phyloP scores from a whole-genome alignment of 2,888 invertebrate genomes.

The Tenthredo amoena region DNA sequence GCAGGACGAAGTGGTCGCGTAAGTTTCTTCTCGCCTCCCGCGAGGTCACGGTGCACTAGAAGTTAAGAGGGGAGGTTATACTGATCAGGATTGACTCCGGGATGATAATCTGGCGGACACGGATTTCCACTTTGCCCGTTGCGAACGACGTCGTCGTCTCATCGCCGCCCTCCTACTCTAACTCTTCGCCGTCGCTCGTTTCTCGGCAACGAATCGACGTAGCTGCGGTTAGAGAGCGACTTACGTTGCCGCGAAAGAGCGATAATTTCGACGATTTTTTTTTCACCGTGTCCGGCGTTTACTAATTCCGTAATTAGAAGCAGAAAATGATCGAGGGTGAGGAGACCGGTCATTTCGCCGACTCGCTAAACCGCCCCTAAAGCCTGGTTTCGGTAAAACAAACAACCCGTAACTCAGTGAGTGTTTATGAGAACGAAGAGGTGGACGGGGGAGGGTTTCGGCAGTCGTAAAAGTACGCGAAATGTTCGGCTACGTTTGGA shows the following conservation, averaged over 20 bases:
- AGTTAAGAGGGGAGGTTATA: constrained; percentile 55
- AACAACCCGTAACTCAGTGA: constrained; percentile 76
- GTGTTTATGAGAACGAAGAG: constrained; percentile 72
- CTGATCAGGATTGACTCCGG: constrained; percentile 76
- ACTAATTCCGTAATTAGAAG: background rate
- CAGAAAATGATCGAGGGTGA: background rate
- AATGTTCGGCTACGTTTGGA: constrained; percentile 59
- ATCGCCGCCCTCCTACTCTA: constrained; percentile 3
- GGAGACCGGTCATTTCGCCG: background rate
- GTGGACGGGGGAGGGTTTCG: constrained; percentile 58
- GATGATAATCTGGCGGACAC: constrained; percentile 77
- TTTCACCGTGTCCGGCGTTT: background rate
- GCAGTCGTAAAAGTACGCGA: constrained; percentile 74
- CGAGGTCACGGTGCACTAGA: constrained; percentile 52
- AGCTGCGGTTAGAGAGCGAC: background rate
- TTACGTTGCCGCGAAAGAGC: background rate
- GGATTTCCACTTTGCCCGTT: constrained; percentile 76
- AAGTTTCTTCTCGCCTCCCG: background rate
- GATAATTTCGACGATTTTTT: background rate
- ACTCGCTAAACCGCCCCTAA: constrained; percentile 65
- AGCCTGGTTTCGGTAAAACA: constrained; percentile 71
- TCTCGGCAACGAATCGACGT: background rate
- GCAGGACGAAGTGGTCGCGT: background rate
- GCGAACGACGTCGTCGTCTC: constrained; percentile 57
- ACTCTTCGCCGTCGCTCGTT: constrained; percentile 53